Conservation (phyloP, 2,113 vertebrate species). For the Scopus umbretta region DNA sequence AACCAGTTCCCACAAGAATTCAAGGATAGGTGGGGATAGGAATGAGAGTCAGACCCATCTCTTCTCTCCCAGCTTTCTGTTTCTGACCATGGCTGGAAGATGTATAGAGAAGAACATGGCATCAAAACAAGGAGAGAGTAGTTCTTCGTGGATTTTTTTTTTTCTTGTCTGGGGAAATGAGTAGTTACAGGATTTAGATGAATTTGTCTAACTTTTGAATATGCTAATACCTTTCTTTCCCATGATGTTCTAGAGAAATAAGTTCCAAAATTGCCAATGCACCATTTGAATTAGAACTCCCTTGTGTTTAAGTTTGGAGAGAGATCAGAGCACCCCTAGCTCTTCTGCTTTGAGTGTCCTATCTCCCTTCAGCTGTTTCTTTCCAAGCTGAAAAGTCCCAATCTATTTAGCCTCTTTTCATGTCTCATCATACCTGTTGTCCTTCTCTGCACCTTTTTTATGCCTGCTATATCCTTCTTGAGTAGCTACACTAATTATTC, state of each 20-base stretch:
- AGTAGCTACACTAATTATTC: not conserved
- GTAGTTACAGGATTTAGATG: not conserved
- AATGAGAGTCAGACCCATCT: not conserved
- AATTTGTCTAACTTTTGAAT: not conserved
- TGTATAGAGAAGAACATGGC: not conserved
- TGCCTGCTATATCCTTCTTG: not conserved
- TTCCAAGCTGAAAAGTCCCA: not conserved
- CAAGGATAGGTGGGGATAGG: too few species aligned
- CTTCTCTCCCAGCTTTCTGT: not conserved
- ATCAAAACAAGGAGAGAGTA: not conserved
- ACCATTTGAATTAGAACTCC: not conserved
- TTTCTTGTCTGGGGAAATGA: not conserved
- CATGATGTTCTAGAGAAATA: not conserved
- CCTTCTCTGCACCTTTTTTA: not conserved
- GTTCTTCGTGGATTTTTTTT: not conserved
- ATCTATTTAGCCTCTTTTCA: not conserved
- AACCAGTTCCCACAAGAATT: not conserved
- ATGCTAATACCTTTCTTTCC: not conserved
- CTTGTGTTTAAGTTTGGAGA: not conserved
- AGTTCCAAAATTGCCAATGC: not conserved
- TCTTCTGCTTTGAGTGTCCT: not conserved
- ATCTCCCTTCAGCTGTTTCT: not conserved
- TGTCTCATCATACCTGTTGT: not conserved
- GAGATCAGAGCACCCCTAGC: not conserved
- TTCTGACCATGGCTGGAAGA: not conserved